Percentiles rank a stretch among this genome's conserved stretches.
These are phyloP conservation scores for Cochlearius cochlearius DNA, from an alignment of 2,113 vertebrate species.

Conservation along the genomic window DNA sequence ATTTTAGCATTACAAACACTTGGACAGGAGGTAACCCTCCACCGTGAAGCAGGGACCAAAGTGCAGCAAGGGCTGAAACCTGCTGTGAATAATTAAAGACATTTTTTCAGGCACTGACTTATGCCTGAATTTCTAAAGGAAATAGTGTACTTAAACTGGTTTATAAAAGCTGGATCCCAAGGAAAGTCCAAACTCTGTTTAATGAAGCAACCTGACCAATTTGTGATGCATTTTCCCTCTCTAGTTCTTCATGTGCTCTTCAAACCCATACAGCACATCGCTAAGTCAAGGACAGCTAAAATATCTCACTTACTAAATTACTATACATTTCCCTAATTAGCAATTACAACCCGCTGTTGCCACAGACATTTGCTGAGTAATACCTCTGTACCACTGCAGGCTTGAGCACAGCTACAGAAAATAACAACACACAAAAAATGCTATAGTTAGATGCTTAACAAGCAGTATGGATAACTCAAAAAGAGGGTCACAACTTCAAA, in stretches of 20 bases:
- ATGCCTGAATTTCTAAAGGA: neutral
- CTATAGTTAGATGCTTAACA: neutral
- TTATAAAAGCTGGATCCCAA: neutral
- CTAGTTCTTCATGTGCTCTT: neutral
- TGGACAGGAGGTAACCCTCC: neutral
- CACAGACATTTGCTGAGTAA: conserved; percentile 37
- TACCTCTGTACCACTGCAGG: neutral
- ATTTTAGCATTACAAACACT: neutral
- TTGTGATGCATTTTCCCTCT: neutral
- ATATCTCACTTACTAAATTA: neutral
- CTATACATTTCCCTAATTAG: conserved; percentile 25
- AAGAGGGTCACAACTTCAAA: neutral
- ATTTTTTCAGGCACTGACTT: neutral
- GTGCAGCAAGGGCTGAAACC: neutral
- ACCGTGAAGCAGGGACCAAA: neutral
- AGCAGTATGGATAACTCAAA: neutral
- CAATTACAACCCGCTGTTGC: conserved; percentile 25
- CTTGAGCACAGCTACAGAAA: neutral
- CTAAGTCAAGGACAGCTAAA: neutral
- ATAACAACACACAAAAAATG: neutral
- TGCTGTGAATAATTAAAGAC: neutral
- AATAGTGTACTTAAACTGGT: neutral
- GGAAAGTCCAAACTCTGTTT: neutral
- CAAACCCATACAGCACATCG: neutral
- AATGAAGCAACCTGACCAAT: neutral